Conservation (phyloP, 2,113 vertebrate genomes). For the Embiotoca jacksoni region DNA sequence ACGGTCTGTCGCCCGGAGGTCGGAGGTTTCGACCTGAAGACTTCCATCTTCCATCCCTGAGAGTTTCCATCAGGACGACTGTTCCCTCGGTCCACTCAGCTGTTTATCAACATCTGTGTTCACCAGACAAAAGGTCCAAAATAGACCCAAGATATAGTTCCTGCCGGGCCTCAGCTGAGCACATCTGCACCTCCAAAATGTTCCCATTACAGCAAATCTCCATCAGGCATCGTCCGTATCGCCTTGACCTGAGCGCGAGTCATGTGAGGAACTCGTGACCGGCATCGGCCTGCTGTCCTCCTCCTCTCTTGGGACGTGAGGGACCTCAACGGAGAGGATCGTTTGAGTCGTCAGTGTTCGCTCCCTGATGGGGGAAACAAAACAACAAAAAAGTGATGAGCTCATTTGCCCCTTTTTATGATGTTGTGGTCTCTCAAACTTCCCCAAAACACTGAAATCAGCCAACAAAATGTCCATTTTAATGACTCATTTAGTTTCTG, state of each 20-base stretch:
- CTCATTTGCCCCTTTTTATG: not conserved
- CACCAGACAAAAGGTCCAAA: not conserved
- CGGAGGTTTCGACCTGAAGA: too few relatives aligned
- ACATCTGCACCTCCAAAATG: not conserved
- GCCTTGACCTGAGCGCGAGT: constrained; percentile 18
- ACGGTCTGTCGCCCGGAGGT: too few relatives aligned
- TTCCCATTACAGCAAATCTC: not conserved
- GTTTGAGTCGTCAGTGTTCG: constrained; percentile 78
- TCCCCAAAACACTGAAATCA: not conserved
- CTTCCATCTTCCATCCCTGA: constrained; percentile 24
- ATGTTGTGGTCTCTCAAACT: not conserved
- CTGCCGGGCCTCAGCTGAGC: not conserved
- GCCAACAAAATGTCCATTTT: not conserved
- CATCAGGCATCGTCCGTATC: constrained; percentile 16
- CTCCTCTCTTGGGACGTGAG: constrained; percentile 13
- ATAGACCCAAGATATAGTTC: not conserved
- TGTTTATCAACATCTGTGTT: not conserved
- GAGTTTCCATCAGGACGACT: not conserved
- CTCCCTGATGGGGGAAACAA: constrained; percentile 66
- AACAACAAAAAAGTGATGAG: not conserved
- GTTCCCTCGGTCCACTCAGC: not conserved
- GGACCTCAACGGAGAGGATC: constrained; percentile 68
- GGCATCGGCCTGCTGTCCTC: constrained; percentile 27
- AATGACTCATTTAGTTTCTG: not conserved
- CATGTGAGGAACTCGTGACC: constrained; percentile 34